phyloP scores from a whole-genome alignment of 2,797 vertebrate species.

The Pempheris klunzingeri region DNA sequence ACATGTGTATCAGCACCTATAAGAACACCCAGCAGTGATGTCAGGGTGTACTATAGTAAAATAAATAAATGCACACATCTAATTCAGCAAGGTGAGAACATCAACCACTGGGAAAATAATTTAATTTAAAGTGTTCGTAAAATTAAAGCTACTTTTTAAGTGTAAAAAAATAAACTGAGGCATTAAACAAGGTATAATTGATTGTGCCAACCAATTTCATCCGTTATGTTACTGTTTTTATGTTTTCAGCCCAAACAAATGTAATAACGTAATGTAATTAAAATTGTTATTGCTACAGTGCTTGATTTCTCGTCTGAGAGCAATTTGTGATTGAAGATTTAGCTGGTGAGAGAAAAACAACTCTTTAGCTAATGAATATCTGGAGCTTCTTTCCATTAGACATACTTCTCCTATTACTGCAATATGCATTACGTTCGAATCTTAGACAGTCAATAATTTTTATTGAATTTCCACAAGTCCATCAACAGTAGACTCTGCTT shows the following conservation, averaged over 20 bases:
- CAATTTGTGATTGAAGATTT: constrained; percentile 55
- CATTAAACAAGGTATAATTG: constrained; percentile 18
- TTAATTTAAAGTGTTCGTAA: neutral
- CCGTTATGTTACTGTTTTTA: constrained; percentile 14
- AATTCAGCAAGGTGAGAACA: neutral
- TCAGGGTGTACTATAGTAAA: neutral
- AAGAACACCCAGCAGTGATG: neutral
- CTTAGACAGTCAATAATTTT: constrained; percentile 61
- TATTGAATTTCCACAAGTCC: constrained; percentile 62
- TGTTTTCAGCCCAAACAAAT: constrained; percentile 24
- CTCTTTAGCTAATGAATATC: constrained; percentile 56
- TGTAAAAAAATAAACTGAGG: neutral
- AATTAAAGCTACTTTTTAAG: neutral
- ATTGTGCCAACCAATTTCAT: constrained; percentile 9
- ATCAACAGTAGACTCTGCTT: constrained; percentile 65
- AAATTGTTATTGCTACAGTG: constrained; percentile 47
- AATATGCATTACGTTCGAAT: constrained; percentile 60
- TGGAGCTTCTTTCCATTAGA: constrained; percentile 53
- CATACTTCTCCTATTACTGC: constrained; percentile 43
- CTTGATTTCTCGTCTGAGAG: constrained; percentile 48
- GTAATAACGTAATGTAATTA: constrained; percentile 46
- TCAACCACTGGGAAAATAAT: neutral
- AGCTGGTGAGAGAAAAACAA: constrained; percentile 45
- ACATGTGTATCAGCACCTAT: neutral
- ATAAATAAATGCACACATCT: neutral